phyloP scores from a whole-genome alignment of 1,140 invertebrate species.

The Cephus cinctus region DNA sequence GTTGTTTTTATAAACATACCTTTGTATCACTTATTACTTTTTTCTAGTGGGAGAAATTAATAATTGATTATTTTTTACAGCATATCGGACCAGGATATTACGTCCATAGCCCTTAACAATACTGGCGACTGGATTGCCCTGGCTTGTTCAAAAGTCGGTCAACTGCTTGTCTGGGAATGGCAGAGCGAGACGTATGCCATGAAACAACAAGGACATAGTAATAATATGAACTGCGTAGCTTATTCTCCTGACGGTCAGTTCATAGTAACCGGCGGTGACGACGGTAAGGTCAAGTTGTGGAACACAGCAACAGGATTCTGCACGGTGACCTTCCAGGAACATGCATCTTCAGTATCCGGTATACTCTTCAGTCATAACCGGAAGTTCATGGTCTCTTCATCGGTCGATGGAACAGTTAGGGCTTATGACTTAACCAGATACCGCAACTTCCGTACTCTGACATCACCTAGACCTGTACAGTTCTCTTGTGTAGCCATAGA shows the following conservation, averaged over 20 bases:
- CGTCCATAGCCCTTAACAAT: conserved; percentile 77
- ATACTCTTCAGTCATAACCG: conserved; percentile 87
- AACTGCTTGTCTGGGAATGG: conserved; percentile 98
- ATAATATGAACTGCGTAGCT: conserved; percentile 81
- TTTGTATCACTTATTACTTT: too few species aligned
- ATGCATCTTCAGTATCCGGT: conserved; percentile 76
- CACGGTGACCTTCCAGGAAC: conserved; percentile 92
- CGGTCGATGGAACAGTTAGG: conserved; percentile 92
- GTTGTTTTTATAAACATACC: too few species aligned
- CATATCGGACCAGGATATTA: conserved; percentile 79
- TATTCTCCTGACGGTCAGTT: conserved; percentile 92
- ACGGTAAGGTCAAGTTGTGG: conserved; percentile 97
- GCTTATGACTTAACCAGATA: conserved; percentile 94
- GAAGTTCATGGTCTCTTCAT: conserved; percentile 88
- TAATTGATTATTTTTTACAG: conserved; percentile 48
- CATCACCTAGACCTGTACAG: conserved; percentile 85
- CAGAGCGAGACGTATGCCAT: conserved; percentile 97
- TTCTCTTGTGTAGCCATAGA: conserved; percentile 92
- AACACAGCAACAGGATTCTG: conserved; percentile 88
- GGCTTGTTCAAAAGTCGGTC: conserved; percentile 80
- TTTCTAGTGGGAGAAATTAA: conserved; percentile 8
- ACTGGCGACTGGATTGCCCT: conserved; percentile 95
- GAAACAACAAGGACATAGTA: conserved; percentile 94
- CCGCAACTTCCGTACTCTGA: conserved; percentile 95
- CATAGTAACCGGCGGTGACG: conserved; percentile 90